These are phyloP conservation scores for Axis porcinus DNA, from an alignment of 2,113 vertebrate genomes.

Conservation along the genomic window DNA sequence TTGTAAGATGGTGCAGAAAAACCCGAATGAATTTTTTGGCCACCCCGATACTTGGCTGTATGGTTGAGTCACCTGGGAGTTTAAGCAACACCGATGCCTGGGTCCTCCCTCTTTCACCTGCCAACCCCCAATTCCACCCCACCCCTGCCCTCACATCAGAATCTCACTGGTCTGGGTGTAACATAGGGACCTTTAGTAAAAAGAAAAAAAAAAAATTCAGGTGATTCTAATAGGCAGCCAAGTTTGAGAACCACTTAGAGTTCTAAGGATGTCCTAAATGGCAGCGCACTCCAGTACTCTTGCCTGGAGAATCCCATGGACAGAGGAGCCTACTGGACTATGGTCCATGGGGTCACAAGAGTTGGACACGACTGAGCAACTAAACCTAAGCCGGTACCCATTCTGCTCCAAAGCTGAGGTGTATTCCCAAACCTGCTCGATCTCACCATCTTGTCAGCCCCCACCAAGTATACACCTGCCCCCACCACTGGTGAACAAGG, in stretches of 20 bases:
- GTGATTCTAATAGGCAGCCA: not conserved
- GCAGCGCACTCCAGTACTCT: not conserved
- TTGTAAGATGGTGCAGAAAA: not conserved
- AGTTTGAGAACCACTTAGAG: not conserved
- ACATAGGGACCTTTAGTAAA: not conserved
- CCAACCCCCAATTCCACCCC: not conserved
- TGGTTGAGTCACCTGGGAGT: not conserved
- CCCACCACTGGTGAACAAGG: not conserved
- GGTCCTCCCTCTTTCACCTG: too few relatives aligned
- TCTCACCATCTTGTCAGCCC: not conserved
- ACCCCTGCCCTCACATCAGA: not conserved
- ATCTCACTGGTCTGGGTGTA: not conserved
- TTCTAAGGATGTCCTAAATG: not conserved
- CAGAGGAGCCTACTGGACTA: not conserved
- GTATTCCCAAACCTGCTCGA: not conserved
- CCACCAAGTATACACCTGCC: not conserved
- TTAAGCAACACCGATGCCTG: rapidly evolving
- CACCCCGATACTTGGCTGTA: not conserved
- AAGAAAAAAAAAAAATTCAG: not conserved
- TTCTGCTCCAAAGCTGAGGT: not conserved
- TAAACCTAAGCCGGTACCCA: not conserved
- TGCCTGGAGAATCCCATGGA: not conserved
- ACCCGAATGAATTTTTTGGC: not conserved
- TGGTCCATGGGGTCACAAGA: not conserved
- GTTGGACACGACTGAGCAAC: not conserved